A percentile compares a stretch with the other conserved stretches of the same genome.
Evolutionary conservation across 2,797 vertebrate genomes (phyloP).

Genomic region (Lepus oiostolus): DNA sequence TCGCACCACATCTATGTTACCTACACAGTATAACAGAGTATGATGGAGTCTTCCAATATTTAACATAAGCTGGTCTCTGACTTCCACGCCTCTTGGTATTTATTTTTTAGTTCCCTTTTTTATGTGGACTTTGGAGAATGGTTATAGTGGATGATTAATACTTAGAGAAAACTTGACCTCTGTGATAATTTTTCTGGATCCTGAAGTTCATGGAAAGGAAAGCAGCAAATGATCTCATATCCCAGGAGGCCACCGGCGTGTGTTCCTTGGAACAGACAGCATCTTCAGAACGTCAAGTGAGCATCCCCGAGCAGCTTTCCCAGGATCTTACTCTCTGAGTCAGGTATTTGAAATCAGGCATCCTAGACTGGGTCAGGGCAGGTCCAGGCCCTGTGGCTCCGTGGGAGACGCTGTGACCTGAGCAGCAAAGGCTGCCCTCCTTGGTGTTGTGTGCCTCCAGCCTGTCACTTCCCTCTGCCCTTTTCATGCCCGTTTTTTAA

Average conservation of each 20-base stretch:
- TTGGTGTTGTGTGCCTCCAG: not conserved
- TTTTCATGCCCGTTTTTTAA: not conserved
- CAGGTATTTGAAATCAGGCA: not conserved
- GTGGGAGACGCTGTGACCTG: not conserved
- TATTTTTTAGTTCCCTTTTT: constrained; percentile 31
- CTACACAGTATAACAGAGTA: not conserved
- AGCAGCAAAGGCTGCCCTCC: rapidly evolving
- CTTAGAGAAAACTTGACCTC: not conserved
- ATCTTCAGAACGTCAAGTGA: not conserved
- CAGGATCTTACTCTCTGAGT: not conserved
- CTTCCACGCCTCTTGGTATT: constrained; percentile 30
- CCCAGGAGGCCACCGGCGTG: not conserved
- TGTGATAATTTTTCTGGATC: not conserved
- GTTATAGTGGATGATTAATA: not conserved
- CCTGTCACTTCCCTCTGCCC: not conserved
- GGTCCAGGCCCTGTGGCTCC: rapidly evolving
- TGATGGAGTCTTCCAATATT: constrained; percentile 50
- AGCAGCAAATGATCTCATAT: not conserved
- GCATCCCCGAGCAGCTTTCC: not conserved
- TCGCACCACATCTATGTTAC: not conserved
- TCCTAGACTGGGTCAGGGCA: not conserved
- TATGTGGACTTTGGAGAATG: not conserved
- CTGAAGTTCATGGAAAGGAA: not conserved
- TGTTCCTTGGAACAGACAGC: not conserved
- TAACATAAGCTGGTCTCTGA: constrained; percentile 56